phyloP scores from a whole-genome alignment of 2,888 invertebrate species.

The Tortricodes alternella region DNA sequence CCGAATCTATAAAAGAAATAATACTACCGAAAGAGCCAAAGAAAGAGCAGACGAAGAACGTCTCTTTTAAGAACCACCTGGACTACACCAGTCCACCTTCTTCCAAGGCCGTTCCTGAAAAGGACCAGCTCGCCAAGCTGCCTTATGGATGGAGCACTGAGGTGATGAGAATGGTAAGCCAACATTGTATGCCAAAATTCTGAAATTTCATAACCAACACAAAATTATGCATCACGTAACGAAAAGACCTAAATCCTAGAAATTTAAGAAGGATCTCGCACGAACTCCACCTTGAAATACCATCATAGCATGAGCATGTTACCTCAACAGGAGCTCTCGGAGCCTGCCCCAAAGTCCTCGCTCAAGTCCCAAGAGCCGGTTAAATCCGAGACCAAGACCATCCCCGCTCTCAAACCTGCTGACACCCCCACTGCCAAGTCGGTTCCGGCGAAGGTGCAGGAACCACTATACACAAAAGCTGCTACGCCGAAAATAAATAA shows the following conservation, averaged over 20 bases:
- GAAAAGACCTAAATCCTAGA: neutral
- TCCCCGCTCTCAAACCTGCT: conserved; percentile 60
- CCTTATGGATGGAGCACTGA: conserved; percentile 76
- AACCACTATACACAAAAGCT: conserved; percentile 71
- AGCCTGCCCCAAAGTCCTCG: conserved; percentile 51
- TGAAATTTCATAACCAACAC: neutral
- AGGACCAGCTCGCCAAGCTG: conserved; percentile 76
- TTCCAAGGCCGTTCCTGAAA: conserved; percentile 73
- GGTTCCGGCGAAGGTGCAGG: conserved; percentile 66
- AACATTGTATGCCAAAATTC: neutral
- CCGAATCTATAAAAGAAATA: conserved; percentile 64
- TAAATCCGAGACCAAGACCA: conserved; percentile 67
- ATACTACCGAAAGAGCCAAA: conserved; percentile 58
- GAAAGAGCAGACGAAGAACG: conserved; percentile 77
- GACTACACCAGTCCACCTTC: conserved; percentile 74
- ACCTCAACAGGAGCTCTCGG: conserved; percentile 55
- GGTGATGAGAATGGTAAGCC: conserved; percentile 42
- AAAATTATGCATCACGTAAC: neutral
- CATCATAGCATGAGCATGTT: conserved; percentile 15
- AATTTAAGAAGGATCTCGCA: no score
- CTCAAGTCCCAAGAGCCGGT: conserved; percentile 55
- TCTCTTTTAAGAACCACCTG: conserved; percentile 78
- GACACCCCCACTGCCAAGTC: conserved; percentile 64
- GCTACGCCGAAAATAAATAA: conserved; percentile 64
- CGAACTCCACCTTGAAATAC: neutral